These are phyloP conservation scores for Muscina levida DNA, from an alignment of 2,888 invertebrate species.

Conservation along the genomic window DNA sequence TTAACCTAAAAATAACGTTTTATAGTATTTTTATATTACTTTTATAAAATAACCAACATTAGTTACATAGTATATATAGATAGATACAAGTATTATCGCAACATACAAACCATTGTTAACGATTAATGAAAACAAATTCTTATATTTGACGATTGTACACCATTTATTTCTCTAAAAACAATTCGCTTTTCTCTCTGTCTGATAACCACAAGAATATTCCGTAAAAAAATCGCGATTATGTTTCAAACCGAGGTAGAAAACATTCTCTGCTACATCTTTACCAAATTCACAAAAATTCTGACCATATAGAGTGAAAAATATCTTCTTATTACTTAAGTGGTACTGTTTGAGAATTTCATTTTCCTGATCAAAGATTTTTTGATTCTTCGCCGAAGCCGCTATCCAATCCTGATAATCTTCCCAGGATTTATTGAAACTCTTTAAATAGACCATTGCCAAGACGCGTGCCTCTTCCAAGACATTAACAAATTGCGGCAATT, in stretches of 20 bases:
- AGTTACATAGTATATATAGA: no score
- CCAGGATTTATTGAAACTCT: constrained; percentile 76
- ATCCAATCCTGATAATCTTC: constrained; percentile 75
- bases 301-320: constrained; percentile 77
- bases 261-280: constrained; percentile 75
- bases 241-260: constrained; percentile 76
- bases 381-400: constrained; percentile 53
- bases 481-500: constrained; percentile 75
- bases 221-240: constrained; percentile 74
- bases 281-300: constrained; percentile 79
- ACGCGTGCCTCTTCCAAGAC: constrained; percentile 75
- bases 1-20: no score
- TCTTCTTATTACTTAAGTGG: constrained; percentile 72
- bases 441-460: constrained; percentile 75
- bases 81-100: no score
- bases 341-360: constrained; percentile 73
- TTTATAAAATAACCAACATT: no score
- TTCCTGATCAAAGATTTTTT: constrained; percentile 74
- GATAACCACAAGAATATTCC: constrained; percentile 73
- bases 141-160: no score
- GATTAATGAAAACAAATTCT: no score
- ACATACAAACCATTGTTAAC: no score
- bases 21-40: no score
- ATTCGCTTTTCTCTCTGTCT: constrained; percentile 64
- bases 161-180: constrained; percentile 33